phyloP scores from a whole-genome alignment of 2,797 vertebrate genomes.

The Sus cebifrons region DNA sequence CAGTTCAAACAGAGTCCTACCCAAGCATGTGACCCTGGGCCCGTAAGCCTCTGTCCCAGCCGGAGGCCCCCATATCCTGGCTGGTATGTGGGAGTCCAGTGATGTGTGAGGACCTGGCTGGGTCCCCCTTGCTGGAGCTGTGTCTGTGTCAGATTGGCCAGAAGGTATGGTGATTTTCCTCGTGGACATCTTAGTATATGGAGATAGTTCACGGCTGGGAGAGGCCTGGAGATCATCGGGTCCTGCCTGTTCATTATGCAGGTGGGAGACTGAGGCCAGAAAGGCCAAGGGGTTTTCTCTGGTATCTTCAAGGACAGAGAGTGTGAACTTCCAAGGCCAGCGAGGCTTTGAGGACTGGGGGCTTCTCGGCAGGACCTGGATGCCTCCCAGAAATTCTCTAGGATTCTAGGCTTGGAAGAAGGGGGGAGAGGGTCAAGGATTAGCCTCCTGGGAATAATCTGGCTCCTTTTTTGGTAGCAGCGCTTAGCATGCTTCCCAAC shows the following conservation, averaged over 20 bases:
- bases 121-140: background rate
- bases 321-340: background rate
- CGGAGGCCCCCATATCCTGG: background rate
- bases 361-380: background rate
- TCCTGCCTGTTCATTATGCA: background rate
- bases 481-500: background rate
- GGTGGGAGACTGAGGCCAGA: background rate
- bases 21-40: background rate
- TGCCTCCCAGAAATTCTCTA: background rate
- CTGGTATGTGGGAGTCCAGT: background rate
- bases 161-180: background rate
- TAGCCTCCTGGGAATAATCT: background rate
- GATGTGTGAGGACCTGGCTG: background rate
- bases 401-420: background rate
- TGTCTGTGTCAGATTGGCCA: background rate
- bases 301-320: background rate
- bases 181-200: fast-evolving
- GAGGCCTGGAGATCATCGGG: background rate
- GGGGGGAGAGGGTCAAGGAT: background rate
- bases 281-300: background rate
- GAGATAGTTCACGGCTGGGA: background rate
- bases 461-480: background rate
- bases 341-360: background rate
- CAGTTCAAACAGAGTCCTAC: background rate
- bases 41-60: too few species aligned